phyloP scores from a whole-genome alignment of 2,888 invertebrate genomes.

The Xestobium rufovillosum region DNA sequence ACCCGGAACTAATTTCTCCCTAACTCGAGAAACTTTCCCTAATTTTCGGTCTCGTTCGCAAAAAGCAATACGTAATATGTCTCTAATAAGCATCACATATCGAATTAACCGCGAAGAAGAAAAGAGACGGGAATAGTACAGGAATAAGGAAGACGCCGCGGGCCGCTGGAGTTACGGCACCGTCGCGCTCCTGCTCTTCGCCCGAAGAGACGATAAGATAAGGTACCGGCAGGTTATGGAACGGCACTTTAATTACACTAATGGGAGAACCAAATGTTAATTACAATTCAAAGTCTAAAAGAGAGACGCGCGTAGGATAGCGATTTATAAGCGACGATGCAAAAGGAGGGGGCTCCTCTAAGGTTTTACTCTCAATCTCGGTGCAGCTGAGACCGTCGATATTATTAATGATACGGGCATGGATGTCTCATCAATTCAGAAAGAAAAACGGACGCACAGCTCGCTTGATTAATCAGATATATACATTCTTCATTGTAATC shows the following conservation, averaged over 20 bases:
- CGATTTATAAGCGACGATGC: constrained; percentile 37
- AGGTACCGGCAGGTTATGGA: constrained; percentile 51
- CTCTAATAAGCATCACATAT: too few relatives aligned
- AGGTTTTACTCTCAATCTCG: too few relatives aligned
- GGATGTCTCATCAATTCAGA: background rate
- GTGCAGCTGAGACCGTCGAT: constrained; percentile 41
- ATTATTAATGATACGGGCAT: constrained; percentile 37
- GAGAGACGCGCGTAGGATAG: constrained; percentile 42
- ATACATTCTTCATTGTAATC: too few relatives aligned
- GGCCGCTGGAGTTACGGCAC: background rate
- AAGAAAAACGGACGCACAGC: constrained; percentile 1
- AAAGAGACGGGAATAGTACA: too few relatives aligned
- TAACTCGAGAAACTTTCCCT: too few relatives aligned
- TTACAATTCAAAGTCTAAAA: constrained; percentile 62
- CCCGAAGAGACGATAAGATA: constrained; percentile 42
- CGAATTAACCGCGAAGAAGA: too few relatives aligned
- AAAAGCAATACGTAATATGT: too few relatives aligned
- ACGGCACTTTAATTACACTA: constrained; percentile 71
- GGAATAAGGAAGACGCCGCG: too few relatives aligned
- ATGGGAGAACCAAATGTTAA: constrained; percentile 69
- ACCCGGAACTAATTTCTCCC: too few relatives aligned
- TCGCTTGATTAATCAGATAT: too few relatives aligned
- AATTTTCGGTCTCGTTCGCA: too few relatives aligned
- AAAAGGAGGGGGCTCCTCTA: constrained; percentile 8
- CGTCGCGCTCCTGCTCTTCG: constrained; percentile 27